A percentile compares a stretch with the other conserved stretches of the same genome.
These are phyloP conservation scores for Stegastes partitus DNA, from an alignment of 2,113 vertebrate genomes.

Conservation along the genomic window DNA sequence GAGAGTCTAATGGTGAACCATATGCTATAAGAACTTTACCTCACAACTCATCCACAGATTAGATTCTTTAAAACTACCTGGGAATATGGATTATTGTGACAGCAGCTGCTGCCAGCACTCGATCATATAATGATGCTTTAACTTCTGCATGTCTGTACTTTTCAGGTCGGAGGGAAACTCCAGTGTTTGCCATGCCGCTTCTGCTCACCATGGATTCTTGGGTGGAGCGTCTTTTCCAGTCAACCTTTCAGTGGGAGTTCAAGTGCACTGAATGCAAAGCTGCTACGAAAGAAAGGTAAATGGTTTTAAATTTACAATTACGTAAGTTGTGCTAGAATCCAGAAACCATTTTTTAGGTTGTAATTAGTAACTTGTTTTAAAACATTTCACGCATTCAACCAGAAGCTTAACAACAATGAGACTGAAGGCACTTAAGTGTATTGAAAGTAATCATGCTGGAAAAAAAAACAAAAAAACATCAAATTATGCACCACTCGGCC, in stretches of 20 bases:
- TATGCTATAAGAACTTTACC: neutral
- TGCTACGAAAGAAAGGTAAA: constrained; percentile 84
- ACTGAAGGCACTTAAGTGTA: too few species aligned
- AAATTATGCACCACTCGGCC: too few species aligned
- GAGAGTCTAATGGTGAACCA: neutral
- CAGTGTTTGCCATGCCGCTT: constrained; percentile 91
- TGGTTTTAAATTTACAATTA: too few species aligned
- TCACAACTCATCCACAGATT: neutral
- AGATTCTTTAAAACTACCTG: neutral
- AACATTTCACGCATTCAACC: too few species aligned
- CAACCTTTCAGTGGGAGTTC: constrained; percentile 89
- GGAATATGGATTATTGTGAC: too few species aligned
- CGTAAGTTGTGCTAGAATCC: too few species aligned
- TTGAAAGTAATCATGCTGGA: too few species aligned
- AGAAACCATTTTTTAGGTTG: too few species aligned
- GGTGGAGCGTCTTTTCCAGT: constrained; percentile 86
- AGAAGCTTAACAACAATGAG: too few species aligned
- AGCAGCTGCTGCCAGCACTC: neutral
- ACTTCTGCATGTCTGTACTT: constrained; percentile 28
- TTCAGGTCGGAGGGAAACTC: constrained; percentile 89
- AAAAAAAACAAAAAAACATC: too few species aligned
- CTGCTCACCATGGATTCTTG: constrained; percentile 85
- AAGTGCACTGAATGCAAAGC: constrained; percentile 87
- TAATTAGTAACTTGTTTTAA: too few species aligned
- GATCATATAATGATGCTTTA: neutral